phyloP scores from a whole-genome alignment of 2,113 vertebrate genomes.

The Ophiodon elongatus region DNA sequence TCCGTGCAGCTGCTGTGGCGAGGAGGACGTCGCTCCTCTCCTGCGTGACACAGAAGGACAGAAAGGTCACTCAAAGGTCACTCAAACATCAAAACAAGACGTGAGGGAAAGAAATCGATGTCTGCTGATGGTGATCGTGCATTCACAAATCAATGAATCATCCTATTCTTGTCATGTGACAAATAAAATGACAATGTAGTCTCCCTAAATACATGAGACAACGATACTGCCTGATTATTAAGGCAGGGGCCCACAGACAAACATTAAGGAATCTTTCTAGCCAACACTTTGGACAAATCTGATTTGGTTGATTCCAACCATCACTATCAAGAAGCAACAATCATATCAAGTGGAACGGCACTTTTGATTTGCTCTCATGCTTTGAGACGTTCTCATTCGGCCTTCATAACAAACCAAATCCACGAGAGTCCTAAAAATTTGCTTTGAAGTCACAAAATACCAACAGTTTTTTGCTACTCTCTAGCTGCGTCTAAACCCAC shows the following conservation, averaged over 20 bases:
- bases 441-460: background rate
- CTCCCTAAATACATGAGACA: background rate
- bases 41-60: conserved; percentile 51
- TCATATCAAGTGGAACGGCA: background rate
- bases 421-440: background rate
- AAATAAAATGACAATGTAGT: background rate
- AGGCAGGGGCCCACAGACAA: background rate
- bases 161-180: background rate
- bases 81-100: conserved; percentile 13
- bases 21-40: conserved; percentile 58
- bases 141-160: conserved; percentile 4
- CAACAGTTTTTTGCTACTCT: background rate
- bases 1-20: conserved; percentile 58
- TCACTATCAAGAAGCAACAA: background rate
- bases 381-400: background rate
- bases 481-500: background rate
- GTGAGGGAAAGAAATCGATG: background rate
- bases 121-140: background rate
- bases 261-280: background rate
- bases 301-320: background rate
- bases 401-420: background rate
- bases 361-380: background rate
- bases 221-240: conserved; percentile 13
- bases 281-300: background rate
- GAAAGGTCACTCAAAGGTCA: conserved; percentile 24